These are phyloP conservation scores for Bolinopsis microptera DNA, from an alignment of 37 sponge, comb jelly and placozoan species.

Conservation along the genomic window DNA sequence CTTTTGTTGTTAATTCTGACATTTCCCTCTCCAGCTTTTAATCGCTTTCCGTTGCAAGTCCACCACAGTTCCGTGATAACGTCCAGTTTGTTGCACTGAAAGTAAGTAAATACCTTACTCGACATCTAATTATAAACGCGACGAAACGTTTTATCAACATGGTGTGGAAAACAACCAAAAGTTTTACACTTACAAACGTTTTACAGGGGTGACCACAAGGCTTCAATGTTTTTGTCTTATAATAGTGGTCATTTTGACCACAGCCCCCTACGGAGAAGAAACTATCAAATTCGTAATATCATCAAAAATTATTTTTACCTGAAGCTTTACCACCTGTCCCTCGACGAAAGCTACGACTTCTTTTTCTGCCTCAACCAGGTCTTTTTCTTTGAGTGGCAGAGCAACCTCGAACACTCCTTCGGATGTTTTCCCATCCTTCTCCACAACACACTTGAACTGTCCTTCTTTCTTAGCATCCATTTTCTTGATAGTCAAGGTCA, in stretches of 20 bases:
- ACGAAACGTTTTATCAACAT: too few species aligned
- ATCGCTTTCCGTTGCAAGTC: constrained; percentile 15
- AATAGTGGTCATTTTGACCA: too few species aligned
- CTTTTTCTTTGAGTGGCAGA: neutral
- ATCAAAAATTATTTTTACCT: too few species aligned
- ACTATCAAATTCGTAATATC: too few species aligned
- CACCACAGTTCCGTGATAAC: neutral
- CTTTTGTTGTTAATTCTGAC: constrained; percentile 15
- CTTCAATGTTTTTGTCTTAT: too few species aligned
- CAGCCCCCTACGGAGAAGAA: too few species aligned
- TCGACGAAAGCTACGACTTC: neutral
- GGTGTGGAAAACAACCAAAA: too few species aligned
- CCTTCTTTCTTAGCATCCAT: neutral
- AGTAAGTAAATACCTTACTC: too few species aligned
- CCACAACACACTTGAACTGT: constrained; percentile 4
- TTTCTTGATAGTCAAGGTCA: constrained; percentile 4
- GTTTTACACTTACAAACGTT: too few species aligned
- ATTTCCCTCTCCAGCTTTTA: neutral
- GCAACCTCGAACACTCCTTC: constrained; percentile 11
- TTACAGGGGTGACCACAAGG: too few species aligned
- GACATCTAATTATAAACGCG: too few species aligned
- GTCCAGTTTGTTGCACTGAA: constrained; percentile 8
- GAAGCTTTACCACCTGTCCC: neutral
- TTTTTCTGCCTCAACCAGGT: constrained; percentile 16
- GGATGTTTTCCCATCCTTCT: neutral